phyloP scores from a whole-genome alignment of 2,797 vertebrate genomes.

The Pseudochromis fuscus region DNA sequence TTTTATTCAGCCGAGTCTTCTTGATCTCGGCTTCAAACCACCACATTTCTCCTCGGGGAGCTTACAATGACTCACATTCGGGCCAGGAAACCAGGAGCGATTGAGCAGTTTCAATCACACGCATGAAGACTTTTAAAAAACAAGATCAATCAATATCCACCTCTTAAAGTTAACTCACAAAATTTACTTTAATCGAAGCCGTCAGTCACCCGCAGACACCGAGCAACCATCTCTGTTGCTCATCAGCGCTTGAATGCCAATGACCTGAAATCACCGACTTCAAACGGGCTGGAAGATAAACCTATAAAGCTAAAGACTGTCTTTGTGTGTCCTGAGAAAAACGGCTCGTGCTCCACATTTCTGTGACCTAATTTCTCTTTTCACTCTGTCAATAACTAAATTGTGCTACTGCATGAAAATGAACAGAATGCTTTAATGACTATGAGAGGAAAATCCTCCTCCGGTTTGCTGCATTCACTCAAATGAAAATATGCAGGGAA shows the following conservation, averaged over 20 bases:
- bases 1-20: slow-evolving; percentile 68
- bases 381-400: slow-evolving; percentile 61
- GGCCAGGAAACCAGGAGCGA: slow-evolving; percentile 71
- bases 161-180: slow-evolving; percentile 72
- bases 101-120: slow-evolving; percentile 74
- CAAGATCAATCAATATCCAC: slow-evolving; percentile 74
- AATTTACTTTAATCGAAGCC: slow-evolving; percentile 71
- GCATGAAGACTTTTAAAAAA: slow-evolving; percentile 66
- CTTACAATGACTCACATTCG: slow-evolving; percentile 60
- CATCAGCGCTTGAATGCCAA: slow-evolving; percentile 72
- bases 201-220: slow-evolving; percentile 58
- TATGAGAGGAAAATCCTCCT: slow-evolving; percentile 20
- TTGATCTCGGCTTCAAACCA: slow-evolving; percentile 75
- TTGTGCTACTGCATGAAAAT: slow-evolving; percentile 33
- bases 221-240: slow-evolving; percentile 66
- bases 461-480: slow-evolving; percentile 15
- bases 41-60: slow-evolving; percentile 63
- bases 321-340: slow-evolving; percentile 67
- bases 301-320: slow-evolving; percentile 64
- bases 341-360: slow-evolving; percentile 65
- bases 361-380: slow-evolving; percentile 71
- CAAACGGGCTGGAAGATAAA: slow-evolving; percentile 70
- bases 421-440: slow-evolving; percentile 46
- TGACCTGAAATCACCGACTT: slow-evolving; percentile 71
- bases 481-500: slow-evolving; percentile 6